Base-by-base conservation (phyloP, 2,888 invertebrate species). In the Napeogenes sylphis region DNA sequence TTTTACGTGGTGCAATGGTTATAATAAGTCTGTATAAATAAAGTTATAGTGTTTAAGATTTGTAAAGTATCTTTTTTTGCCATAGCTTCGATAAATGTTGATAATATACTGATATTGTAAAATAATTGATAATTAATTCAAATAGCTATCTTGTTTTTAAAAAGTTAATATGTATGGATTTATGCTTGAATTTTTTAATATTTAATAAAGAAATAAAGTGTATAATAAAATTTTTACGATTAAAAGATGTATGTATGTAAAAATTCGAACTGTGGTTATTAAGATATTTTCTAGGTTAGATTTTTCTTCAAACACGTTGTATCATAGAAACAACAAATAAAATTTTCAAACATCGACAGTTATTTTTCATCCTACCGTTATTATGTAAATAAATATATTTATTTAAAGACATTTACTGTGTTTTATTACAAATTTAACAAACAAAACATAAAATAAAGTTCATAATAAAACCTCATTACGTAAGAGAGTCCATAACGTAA, bases 331-430 rank as follows among this genome's bases (percentile, higher is more conserved):
- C 72, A 73, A 75, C 74, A 75, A 75, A 76, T 71, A 74, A 70
- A 65, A 68, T 70, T 83, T 80, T 75, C 79, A 75, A 81, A 85
- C 86, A 89, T 87, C 86, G 85, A 89, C 85, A 79, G 75, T 80
- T 79, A 79, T 77, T 77, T 81, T 85, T 87, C 77, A 82, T 82
- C 86, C 86, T 77, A 81, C 79, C 80, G 87, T 89, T 89, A 83
- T 77, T 76, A 67, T 90, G 90, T 90, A 90, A 87, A 90, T 90
- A 90, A 90, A 89, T 88, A 90, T 90, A 89, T 90, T 90, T 90
- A 90, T 90, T 90, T 90, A 88, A 90, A 81, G 82, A 88, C 84
- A 85, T 82, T 57, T 59, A 61, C 63, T 71, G 71, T 76, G 78
- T 88, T 85, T 87, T 68, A 84, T 80, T 86, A 61, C 45, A 45